Evolutionary conservation across 2,797 vertebrate species (phyloP), one percentile per base, ranked within the genome.

Genomic region (Anas bahamensis): DNA sequence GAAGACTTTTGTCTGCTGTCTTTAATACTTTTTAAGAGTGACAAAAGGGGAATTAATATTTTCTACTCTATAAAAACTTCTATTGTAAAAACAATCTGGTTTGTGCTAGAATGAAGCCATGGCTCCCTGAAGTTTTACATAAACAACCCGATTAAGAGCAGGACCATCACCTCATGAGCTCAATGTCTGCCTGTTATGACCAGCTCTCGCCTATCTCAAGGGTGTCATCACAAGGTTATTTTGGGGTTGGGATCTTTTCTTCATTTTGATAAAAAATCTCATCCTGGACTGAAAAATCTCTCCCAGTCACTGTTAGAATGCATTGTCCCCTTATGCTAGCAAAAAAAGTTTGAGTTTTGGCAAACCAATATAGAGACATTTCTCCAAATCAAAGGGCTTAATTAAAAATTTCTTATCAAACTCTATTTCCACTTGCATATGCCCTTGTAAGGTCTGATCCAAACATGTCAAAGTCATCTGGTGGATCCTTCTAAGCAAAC

Each of bases 1-100:
- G 61, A 11, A 16, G 75, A 72, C 65, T 85, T 92, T 79, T 83
- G 11, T 87, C 84, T 86, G 22, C 44, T 29, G 56, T 86, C 65
- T 77, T 81, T 41, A 95, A 85, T n/a, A 93, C 8, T 73, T n/a
- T 60, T 19, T 18, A 5, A 55, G 61, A 74, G 92, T 80, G 92
- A 83, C 85, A 79, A 96, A 94, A 94, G 37, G 53, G 57, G 56
- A 93, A 75, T 53, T 76, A 72, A 70, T 88, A 73, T 82, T 91
- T 94, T 86, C 68, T 91, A 84, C 44, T 68, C 68, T 82, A 5
- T 50, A 83, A 94, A 90, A 93, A 81, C 6, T 52, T 78, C 65
- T 80, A 23, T 94, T 96, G 89, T 83, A 81, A 91, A 91, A 91
- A 74, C 59, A 41, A 41, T 53, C 75, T 74, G 90, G 77, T 95